phyloP scores from a whole-genome alignment of 2,797 vertebrate species.

The Acrossocheilus fasciatus region DNA sequence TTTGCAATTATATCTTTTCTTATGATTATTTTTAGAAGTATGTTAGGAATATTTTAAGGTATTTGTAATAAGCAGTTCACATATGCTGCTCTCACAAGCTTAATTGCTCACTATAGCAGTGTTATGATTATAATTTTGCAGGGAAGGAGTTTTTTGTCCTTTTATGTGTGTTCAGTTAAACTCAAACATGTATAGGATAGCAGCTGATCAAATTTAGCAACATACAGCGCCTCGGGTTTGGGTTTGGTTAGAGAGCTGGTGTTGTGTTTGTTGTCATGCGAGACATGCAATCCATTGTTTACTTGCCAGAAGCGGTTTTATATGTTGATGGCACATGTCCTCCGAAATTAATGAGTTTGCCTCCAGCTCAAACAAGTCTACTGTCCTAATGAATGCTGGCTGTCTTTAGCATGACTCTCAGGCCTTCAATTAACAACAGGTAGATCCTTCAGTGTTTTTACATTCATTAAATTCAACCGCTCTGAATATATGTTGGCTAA shows the following conservation, averaged over 20 bases:
- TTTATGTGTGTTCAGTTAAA: background rate
- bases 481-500: constrained; percentile 1
- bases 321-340: constrained; percentile 59
- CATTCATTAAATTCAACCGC: constrained; percentile 26
- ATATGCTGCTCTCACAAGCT: background rate
- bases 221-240: background rate
- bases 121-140: background rate
- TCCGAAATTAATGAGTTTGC: constrained; percentile 61
- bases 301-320: constrained; percentile 55
- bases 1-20: background rate
- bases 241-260: background rate
- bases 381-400: constrained; percentile 59
- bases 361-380: constrained; percentile 53
- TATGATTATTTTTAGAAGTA: background rate
- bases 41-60: background rate
- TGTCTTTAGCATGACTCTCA: constrained; percentile 49
- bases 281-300: constrained; percentile 44
- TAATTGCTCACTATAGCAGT: background rate
- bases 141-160: background rate
- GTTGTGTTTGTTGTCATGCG: constrained; percentile 58
- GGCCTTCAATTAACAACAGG: constrained; percentile 58
- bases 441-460: constrained; percentile 25
- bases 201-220: background rate
- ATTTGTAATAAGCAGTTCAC: background rate
- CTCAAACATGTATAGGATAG: background rate